Conservation (phyloP, 2,113 vertebrate species). For the Cyanoderma ruficeps region DNA sequence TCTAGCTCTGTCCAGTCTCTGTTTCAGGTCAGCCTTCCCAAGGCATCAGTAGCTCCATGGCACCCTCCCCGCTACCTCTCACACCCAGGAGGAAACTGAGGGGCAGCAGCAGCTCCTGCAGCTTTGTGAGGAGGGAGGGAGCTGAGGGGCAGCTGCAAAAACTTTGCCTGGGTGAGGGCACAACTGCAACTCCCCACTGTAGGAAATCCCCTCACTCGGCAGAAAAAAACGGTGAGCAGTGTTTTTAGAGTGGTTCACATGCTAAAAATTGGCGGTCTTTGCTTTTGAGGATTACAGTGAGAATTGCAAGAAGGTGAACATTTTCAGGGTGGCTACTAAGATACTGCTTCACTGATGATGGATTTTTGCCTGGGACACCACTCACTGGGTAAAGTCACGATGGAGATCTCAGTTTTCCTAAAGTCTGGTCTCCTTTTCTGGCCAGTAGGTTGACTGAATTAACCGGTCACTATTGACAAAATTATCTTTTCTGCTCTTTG, state of each 20-base stretch:
- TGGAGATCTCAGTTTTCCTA: conserved; percentile 55
- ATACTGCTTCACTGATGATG: background rate
- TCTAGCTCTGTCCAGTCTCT: background rate
- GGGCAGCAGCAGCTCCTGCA: background rate
- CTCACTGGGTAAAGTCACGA: background rate
- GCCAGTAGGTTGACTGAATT: conserved; percentile 70
- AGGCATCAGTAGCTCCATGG: background rate
- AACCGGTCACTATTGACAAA: conserved; percentile 70
- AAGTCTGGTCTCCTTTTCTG: conserved; percentile 85
- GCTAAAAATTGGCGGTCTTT: background rate
- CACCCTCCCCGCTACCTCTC: background rate
- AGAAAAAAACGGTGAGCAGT: background rate
- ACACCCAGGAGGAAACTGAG: background rate
- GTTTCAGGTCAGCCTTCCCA: background rate
- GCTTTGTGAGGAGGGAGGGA: background rate
- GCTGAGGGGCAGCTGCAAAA: background rate
- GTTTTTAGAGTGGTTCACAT: background rate
- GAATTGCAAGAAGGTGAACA: background rate
- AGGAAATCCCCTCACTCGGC: background rate
- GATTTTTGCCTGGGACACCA: background rate
- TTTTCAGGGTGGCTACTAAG: conserved; percentile 1
- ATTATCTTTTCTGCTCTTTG: conserved; percentile 75
- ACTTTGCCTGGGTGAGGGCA: rapidly evolving
- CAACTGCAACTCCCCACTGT: background rate
- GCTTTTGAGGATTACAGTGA: background rate